Percentiles rank a stretch among this genome's conserved stretches.
Evolutionary conservation across 2,797 vertebrate genomes (phyloP).

Genomic region (Scleropages formosus): DNA sequence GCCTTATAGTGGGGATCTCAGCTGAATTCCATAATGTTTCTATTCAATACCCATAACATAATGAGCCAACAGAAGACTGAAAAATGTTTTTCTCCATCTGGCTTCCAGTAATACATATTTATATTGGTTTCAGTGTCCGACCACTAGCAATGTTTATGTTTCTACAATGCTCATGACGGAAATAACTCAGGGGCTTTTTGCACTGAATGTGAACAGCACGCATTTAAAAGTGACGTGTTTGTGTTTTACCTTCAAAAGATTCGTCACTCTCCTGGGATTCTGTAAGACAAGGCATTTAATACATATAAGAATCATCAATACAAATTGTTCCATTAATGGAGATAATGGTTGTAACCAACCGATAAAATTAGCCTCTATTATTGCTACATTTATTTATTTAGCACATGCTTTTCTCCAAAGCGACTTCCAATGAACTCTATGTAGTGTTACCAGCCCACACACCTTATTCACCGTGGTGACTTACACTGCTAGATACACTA

Average conservation of each 20-base stretch:
- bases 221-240: constrained; percentile 30
- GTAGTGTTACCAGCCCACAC: too few species aligned
- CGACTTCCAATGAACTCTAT: too few species aligned
- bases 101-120: neutral
- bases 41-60: neutral
- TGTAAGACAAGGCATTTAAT: constrained; percentile 37
- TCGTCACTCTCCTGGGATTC: constrained; percentile 74
- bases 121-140: constrained; percentile 12
- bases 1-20: neutral
- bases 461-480: too few species aligned
- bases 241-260: constrained; percentile 68
- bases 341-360: neutral
- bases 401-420: too few species aligned
- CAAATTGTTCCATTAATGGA: neutral
- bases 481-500: too few species aligned
- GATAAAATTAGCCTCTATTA: neutral
- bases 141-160: neutral
- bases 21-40: constrained; percentile 1
- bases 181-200: neutral
- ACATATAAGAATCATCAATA: neutral
- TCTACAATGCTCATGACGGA: neutral
- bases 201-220: constrained; percentile 49
- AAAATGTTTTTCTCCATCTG: constrained; percentile 3
- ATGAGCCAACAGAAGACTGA: neutral
- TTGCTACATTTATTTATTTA: too few species aligned